A percentile compares a stretch with the other conserved stretches of the same genome.
Conservation (phyloP, 1,140 invertebrate species). For the Watersipora subatra region DNA sequence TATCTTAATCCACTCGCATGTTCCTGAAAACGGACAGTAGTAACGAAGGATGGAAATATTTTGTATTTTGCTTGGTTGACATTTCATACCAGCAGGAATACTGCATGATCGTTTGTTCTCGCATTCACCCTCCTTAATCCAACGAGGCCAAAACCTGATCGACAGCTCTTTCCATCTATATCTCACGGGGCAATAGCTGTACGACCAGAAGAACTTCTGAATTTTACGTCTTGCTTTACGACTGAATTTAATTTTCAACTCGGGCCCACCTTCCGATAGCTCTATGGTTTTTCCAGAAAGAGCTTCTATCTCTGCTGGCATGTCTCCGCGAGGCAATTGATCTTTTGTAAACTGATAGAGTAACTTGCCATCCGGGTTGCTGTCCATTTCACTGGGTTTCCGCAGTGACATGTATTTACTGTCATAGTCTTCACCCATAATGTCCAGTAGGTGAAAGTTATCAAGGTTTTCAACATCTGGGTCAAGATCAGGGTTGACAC, state of each 20-base stretch:
- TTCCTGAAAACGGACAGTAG: constrained; percentile 33
- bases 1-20: constrained; percentile 40
- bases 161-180: constrained; percentile 48
- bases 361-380: constrained; percentile 34
- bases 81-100: constrained; percentile 48
- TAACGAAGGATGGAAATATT: constrained; percentile 43
- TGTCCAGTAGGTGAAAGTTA: constrained; percentile 28
- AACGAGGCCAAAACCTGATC: constrained; percentile 48
- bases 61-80: constrained; percentile 28
- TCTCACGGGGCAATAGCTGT: constrained; percentile 46
- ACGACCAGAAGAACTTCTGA: constrained; percentile 46
- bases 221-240: constrained; percentile 22
- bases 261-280: background rate
- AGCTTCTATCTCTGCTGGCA: constrained; percentile 35
- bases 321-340: constrained; percentile 29
- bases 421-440: constrained; percentile 43
- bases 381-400: constrained; percentile 21
- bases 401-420: constrained; percentile 42
- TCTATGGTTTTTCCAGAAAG: constrained; percentile 17
- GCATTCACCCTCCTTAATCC: constrained; percentile 46
- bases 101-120: constrained; percentile 43
- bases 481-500: constrained; percentile 41
- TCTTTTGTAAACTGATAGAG: constrained; percentile 36
- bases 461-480: constrained; percentile 44
- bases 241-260: constrained; percentile 17